Evolutionary conservation across 2,113 vertebrate genomes (phyloP).

Genomic region (Poeciliopsis prolifica): DNA sequence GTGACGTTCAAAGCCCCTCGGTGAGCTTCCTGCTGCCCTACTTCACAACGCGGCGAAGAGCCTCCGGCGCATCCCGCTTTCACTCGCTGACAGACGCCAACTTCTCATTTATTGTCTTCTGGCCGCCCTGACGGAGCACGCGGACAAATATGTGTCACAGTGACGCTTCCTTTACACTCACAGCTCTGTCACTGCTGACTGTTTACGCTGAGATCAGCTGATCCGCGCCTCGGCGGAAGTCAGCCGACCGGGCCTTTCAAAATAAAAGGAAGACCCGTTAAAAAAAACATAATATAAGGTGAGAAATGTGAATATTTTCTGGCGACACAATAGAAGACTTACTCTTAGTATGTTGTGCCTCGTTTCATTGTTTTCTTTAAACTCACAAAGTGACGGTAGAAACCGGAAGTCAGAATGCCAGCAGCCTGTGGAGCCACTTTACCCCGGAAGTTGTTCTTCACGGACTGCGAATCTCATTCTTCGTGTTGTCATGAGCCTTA

Average conservation of each 20-base stretch:
- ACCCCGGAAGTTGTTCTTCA: conserved; percentile 39
- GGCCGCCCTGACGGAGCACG: not conserved
- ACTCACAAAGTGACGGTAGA: not conserved
- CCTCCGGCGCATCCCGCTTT: conserved; percentile 7
- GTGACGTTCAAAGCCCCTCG: conserved; percentile 35
- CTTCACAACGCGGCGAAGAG: not conserved
- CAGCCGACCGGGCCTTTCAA: conserved; percentile 22
- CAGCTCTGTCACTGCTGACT: conserved; percentile 20
- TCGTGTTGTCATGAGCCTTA: not conserved
- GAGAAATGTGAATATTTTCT: not conserved
- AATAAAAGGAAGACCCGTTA: conserved; percentile 38
- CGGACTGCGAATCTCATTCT: not conserved
- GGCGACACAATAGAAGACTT: not conserved
- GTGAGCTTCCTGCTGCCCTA: conserved; percentile 27
- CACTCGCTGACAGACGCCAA: not conserved
- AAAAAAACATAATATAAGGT: not conserved
- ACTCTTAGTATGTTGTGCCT: not conserved
- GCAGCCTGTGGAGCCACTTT: not conserved
- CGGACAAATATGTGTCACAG: not conserved
- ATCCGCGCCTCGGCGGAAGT: conserved; percentile 45
- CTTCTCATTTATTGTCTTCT: not conserved
- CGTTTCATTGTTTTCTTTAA: not conserved
- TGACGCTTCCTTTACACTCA: not conserved
- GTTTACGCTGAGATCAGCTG: conserved; percentile 73
- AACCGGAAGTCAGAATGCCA: conserved; percentile 32